Evolutionary conservation across 2,797 vertebrate species (phyloP).

Genomic region (Petrocephalus sullivani): DNA sequence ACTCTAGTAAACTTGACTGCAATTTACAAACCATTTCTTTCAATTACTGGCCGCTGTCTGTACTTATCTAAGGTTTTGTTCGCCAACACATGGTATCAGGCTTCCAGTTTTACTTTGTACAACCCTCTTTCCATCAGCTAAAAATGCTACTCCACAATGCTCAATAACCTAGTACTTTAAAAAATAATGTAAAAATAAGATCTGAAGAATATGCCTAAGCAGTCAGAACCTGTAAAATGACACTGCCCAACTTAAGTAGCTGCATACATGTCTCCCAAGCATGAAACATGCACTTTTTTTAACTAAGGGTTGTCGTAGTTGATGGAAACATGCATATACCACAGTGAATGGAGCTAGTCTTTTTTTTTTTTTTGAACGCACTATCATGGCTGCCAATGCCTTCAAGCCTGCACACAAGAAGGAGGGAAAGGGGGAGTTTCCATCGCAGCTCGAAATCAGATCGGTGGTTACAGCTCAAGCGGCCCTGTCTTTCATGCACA

Average conservation of each 20-base stretch:
- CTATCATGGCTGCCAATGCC: constrained; percentile 13
- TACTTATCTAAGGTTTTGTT: background rate
- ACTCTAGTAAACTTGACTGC: background rate
- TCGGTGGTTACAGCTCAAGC: background rate
- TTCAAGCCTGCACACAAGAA: background rate
- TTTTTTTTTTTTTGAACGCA: background rate
- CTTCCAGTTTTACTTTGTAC: background rate
- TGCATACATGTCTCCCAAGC: background rate
- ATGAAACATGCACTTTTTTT: background rate
- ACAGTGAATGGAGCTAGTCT: background rate
- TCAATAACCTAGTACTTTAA: background rate
- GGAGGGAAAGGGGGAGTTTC: constrained; percentile 6
- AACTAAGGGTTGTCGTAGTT: background rate
- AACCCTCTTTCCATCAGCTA: constrained; percentile 7
- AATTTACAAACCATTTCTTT: background rate
- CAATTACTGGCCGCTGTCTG: background rate
- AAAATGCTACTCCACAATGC: background rate
- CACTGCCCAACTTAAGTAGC: background rate
- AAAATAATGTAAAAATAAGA: background rate
- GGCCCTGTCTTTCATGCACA: background rate
- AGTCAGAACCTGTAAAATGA: background rate
- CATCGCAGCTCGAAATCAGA: background rate
- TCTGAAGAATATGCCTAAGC: background rate
- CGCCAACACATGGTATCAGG: background rate
- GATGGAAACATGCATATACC: background rate